Evolutionary conservation across 1,140 invertebrate genomes (phyloP), one percentile per base, ranked within the genome.

Genomic region (Venustaconcha ellipsiformis): DNA sequence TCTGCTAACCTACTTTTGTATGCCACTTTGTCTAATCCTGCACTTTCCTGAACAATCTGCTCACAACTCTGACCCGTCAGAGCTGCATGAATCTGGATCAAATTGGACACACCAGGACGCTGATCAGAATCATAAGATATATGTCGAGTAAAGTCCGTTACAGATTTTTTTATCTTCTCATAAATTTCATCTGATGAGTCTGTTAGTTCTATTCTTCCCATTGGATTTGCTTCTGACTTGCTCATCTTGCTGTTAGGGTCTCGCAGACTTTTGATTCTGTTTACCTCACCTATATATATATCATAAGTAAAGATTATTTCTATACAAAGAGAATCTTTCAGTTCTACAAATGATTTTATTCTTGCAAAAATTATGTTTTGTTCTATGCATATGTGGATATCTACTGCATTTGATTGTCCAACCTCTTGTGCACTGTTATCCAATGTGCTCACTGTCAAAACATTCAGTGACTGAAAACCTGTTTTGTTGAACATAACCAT

Each of bases 221-320:
- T 95, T 1, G 91, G 83, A 91, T 96, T 94, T 0, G 90, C 79
- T 81, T 97, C 95, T 0, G 98, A 99, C 91, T 99, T 99, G 12
- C 98, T 99, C 98, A 99, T 99, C 92, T 99, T 99, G 84, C 95
- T 95, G 0, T 85, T 84, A 1, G 97, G 89, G 64, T 86, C 79
- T 20, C 83, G 57, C 3, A 90, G 76, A 79, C 86, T 88, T 58
- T 84, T 84, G 12, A 90, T 85, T 70, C 85, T 83, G 15, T 82
- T 56, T 14, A 82, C 70, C 23, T 86, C 81, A 63, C 86, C 88
- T 89, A 65, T 55, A 81, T 55, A 81, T 69, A 72, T 37, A 67
- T 2, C 57, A 60, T 20, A 70, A 70, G 62, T 17, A 26, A n/a
- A 65, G 55, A 65, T 63, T 26, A 64, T 5, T 12, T 18, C 30